phyloP scores from a whole-genome alignment of 2,113 vertebrate species.

The Nothobranchius furzeri region DNA sequence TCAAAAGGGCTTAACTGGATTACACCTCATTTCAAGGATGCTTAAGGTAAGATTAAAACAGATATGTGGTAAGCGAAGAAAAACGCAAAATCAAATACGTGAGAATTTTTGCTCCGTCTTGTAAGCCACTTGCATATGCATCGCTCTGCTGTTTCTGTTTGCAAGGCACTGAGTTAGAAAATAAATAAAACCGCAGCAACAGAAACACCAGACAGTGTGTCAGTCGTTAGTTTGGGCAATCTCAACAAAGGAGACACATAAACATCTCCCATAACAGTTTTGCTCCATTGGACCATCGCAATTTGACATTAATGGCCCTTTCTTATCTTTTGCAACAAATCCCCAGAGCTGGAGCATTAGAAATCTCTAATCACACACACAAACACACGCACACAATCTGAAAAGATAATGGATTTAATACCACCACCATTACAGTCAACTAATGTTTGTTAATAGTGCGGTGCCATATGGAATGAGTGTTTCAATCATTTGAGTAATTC shows the following conservation, averaged over 20 bases:
- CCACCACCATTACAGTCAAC: slow-evolving; percentile 66
- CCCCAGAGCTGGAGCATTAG: slow-evolving; percentile 70
- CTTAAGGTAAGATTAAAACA: slow-evolving; percentile 82
- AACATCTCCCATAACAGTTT: slow-evolving; percentile 57
- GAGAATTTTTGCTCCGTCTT: slow-evolving; percentile 54
- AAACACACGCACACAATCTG: slow-evolving; percentile 42
- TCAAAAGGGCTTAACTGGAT: slow-evolving; percentile 79
- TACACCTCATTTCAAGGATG: slow-evolving; percentile 80
- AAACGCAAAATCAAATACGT: slow-evolving; percentile 75
- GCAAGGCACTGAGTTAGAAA: not conserved
- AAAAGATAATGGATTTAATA: slow-evolving; percentile 73
- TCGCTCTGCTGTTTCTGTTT: slow-evolving; percentile 38
- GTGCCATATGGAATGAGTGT: slow-evolving; percentile 67
- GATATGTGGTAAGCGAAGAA: slow-evolving; percentile 73
- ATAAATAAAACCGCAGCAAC: slow-evolving; percentile 13
- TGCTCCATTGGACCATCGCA: slow-evolving; percentile 57
- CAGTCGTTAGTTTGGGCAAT: slow-evolving; percentile 31
- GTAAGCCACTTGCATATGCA: slow-evolving; percentile 51
- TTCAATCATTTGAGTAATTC: slow-evolving; percentile 71
- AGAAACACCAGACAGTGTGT: slow-evolving; percentile 36
- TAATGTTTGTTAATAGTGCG: slow-evolving; percentile 75
- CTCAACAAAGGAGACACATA: slow-evolving; percentile 19
- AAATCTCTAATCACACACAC: slow-evolving; percentile 67
- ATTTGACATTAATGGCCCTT: slow-evolving; percentile 66
- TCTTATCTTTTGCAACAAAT: slow-evolving; percentile 71